Percentiles rank a stretch among this genome's conserved stretches.
Conservation (phyloP, 53 echinoderm and acorn worm species). For the Stichopus horrens region DNA sequence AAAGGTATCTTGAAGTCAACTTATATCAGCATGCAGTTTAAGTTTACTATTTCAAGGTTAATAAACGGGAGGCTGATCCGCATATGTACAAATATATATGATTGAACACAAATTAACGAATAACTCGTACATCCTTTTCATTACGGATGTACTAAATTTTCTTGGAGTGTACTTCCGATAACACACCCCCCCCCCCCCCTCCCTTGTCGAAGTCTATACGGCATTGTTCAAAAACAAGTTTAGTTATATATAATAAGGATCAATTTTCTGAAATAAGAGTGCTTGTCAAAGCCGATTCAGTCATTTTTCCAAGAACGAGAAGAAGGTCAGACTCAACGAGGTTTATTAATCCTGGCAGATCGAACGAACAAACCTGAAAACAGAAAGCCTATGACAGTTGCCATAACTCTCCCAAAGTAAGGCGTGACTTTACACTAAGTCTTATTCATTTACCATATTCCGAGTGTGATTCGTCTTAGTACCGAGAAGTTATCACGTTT, state of each 20-base stretch:
- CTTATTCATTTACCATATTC: background rate
- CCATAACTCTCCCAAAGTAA: background rate
- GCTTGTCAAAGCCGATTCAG: background rate
- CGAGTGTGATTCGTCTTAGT: background rate
- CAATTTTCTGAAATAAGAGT: background rate
- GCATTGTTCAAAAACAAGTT: background rate
- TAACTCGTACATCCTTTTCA: background rate
- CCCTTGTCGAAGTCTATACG: too few relatives aligned
- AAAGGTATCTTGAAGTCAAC: too few relatives aligned
- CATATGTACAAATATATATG: too few relatives aligned
- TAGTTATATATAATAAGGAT: background rate
- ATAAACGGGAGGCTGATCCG: too few relatives aligned
- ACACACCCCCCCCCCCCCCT: background rate
- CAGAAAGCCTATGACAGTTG: background rate
- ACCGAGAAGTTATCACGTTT: too few relatives aligned
- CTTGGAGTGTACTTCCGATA: background rate
- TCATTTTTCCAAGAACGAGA: background rate
- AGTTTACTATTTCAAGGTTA: too few relatives aligned
- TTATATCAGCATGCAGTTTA: too few relatives aligned
- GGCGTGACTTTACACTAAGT: conserved; percentile 3
- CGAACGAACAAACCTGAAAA: background rate
- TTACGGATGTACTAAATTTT: background rate
- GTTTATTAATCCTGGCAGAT: conserved; percentile 4
- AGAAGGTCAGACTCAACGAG: background rate
- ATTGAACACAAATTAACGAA: background rate